Percentiles rank a stretch among this genome's conserved stretches.
Evolutionary conservation across 2,888 invertebrate genomes (phyloP).

Genomic region (Protonemura montana): DNA sequence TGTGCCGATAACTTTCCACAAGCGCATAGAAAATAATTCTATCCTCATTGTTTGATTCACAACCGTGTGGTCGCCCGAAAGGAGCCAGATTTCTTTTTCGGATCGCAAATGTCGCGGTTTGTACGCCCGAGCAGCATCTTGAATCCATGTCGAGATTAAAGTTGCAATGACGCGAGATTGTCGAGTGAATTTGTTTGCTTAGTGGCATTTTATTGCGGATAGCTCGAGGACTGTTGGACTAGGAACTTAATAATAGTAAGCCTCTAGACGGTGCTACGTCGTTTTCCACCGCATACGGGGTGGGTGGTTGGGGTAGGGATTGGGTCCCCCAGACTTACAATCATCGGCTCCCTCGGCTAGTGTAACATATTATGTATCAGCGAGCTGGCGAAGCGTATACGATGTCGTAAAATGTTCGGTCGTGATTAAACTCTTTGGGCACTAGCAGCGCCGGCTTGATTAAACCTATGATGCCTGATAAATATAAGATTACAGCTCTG

Average conservation of each 20-base stretch:
- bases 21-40: not conserved
- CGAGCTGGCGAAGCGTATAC: not conserved
- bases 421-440: constrained; percentile 37
- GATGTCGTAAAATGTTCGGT: constrained; percentile 32
- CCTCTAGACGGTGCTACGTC: not conserved
- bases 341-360: constrained; percentile 24
- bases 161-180: constrained; percentile 43
- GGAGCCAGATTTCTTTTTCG: not conserved
- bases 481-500: not conserved
- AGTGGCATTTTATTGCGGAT: constrained; percentile 48
- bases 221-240: constrained; percentile 43
- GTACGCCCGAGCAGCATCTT: constrained; percentile 41
- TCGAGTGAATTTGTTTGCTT: constrained; percentile 45
- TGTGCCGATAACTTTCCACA: not conserved
- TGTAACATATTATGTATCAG: constrained; percentile 22
- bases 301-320: not conserved
- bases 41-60: not conserved
- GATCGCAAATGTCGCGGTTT: not conserved
- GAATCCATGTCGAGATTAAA: constrained; percentile 46
- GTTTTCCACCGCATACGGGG: not conserved
- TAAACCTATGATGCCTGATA: not conserved
- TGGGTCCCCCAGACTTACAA: constrained; percentile 17
- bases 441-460: not conserved
- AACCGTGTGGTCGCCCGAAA: not conserved
- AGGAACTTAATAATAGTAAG: constrained; percentile 46